Base-by-base conservation (phyloP, 2,888 invertebrate species). In the Lasioglossum morio region DNA sequence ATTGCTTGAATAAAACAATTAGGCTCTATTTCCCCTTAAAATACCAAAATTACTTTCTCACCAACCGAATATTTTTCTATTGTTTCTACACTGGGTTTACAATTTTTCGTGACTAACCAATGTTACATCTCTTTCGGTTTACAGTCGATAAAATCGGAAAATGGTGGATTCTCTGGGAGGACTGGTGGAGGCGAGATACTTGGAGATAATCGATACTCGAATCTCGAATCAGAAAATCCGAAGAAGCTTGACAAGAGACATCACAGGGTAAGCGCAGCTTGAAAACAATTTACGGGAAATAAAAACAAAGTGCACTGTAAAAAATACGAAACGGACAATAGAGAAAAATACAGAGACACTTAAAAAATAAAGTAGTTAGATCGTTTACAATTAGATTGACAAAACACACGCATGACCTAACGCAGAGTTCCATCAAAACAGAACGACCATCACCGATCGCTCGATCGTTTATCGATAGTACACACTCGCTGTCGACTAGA, bases 191-290 rank as follows among this genome's bases (percentile, higher is more conserved):
- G 27, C 0, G 87, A 85, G 43, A 60, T 79, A 14, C 43, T 40
- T 1, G 40, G 1, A 43, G 57, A 66, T 73, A 81, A 89, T 80
- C 82, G 79, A 82, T 81, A 85, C 84, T 77, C 86, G 73, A 85
- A 79, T 27, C 46, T 37, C 27, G 53, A 73, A 10, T 23, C 63
- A 0, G 63, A 70, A n/a, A 82, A 75, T 12, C 81, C 90, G 34
- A 91, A 89, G 79, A 93, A 91, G 85, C 86, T 93, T 69, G 91
- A 91, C 88, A 93, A 93, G 83, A 89, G 93, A 79, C 92, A 91
- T 77, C 23, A 0, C 4, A n/a, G 10, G 37, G 69, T 69, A 37
- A 69, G 69, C 10, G 19, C 4, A 1, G 4, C 23, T 37, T 4
- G 1, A 37, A 37, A 7, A 30, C 19, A 16, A 7, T 66, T 66